Conservation (phyloP, 2,888 invertebrate genomes). For the Crematogaster levior region DNA sequence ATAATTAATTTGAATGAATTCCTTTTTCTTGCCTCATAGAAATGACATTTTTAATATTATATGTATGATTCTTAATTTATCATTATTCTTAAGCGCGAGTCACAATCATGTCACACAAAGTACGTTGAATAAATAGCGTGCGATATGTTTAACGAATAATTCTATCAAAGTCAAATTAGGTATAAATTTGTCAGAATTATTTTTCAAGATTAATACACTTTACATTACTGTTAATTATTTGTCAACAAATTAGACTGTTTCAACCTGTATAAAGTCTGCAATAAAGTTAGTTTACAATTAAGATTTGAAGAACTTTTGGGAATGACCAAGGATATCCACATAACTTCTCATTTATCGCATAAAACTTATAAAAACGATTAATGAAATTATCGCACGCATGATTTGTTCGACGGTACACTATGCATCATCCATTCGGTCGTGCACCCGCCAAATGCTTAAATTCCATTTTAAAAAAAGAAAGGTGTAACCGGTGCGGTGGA, state of each 20-base stretch:
- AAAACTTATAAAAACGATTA: neutral
- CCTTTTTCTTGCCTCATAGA: neutral
- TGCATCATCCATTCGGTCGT: constrained; percentile 50
- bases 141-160: neutral
- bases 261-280: neutral
- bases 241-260: neutral
- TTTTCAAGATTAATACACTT: neutral
- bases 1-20: neutral
- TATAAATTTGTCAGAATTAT: neutral
- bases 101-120: constrained; percentile 35
- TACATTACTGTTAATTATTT: neutral
- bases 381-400: neutral
- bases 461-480: constrained; percentile 36
- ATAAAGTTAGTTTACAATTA: neutral
- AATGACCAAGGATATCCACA: neutral
- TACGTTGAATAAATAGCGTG: constrained; percentile 4
- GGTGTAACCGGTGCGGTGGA: constrained; percentile 48
- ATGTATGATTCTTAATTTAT: constrained; percentile 14
- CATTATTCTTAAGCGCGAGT: constrained; percentile 10
- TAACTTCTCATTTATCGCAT: neutral
- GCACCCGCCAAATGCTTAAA: constrained; percentile 62
- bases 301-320: neutral
- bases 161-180: neutral
- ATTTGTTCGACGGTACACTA: constrained; percentile 50
- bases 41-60: neutral